A percentile compares a stretch with the other conserved stretches of the same genome.
These are phyloP conservation scores for Podabrus alpinus DNA, from an alignment of 2,888 invertebrate species.

Conservation along the genomic window DNA sequence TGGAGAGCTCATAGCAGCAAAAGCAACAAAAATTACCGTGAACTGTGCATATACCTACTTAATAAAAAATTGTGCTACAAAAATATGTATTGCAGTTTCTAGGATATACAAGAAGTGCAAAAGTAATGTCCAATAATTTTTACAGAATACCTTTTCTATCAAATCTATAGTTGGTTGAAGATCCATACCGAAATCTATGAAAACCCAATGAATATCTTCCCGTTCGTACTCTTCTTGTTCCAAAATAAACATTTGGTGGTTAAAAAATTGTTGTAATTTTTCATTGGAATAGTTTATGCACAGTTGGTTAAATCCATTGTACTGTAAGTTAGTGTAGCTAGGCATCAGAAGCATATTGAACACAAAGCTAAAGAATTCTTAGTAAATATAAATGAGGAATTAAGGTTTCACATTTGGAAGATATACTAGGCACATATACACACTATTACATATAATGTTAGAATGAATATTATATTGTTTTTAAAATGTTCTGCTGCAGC, in stretches of 20 bases:
- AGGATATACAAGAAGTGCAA: neutral
- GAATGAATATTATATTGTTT: neutral
- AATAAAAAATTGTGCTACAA: neutral
- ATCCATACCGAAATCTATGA: constrained; percentile 96
- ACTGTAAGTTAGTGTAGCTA: constrained; percentile 60
- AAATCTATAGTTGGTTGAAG: constrained; percentile 89
- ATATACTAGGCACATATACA: neutral
- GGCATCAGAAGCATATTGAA: constrained; percentile 4
- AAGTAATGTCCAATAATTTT: neutral
- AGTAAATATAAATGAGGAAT: neutral
- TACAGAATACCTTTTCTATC: constrained; percentile 77
- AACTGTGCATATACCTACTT: constrained; percentile 39
- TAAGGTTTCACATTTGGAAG: neutral
- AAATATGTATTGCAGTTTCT: neutral
- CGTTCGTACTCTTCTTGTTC: constrained; percentile 95
- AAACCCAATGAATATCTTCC: constrained; percentile 88
- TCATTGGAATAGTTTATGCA: constrained; percentile 97
- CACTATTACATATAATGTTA: neutral
- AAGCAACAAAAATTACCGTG: constrained; percentile 7
- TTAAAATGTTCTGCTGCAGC: constrained; percentile 8
- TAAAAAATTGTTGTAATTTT: constrained; percentile 94
- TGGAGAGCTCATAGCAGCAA: constrained; percentile 3
- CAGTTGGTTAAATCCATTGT: constrained; percentile 93
- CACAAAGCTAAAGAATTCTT: neutral
- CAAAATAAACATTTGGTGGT: constrained; percentile 94